A percentile compares a stretch with the other conserved stretches of the same genome.
These are phyloP conservation scores for Lasiurus borealis DNA, from an alignment of 2,113 vertebrate genomes.

Conservation along the genomic window DNA sequence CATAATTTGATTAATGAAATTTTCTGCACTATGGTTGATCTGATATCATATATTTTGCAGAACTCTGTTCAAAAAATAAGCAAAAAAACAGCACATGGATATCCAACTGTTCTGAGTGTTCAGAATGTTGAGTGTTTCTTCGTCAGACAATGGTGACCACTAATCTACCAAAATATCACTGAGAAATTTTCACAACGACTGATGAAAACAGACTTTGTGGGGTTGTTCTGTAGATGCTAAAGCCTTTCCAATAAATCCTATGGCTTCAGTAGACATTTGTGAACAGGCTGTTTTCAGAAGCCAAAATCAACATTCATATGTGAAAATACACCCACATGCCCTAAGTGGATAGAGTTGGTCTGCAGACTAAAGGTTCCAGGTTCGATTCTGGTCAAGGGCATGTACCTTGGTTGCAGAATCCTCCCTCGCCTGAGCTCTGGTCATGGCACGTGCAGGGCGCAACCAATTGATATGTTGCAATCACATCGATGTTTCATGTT, in stretches of 20 bases:
- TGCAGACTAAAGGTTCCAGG: too few species aligned
- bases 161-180: neutral
- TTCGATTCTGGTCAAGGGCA: too few species aligned
- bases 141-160: neutral
- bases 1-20: conserved; percentile 78
- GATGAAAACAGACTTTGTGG: neutral
- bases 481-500: too few species aligned
- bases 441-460: too few species aligned
- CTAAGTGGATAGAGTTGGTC: too few species aligned
- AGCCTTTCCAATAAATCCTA: neutral
- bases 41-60: conserved; percentile 46
- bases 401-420: too few species aligned
- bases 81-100: neutral
- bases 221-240: neutral
- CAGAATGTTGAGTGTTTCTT: neutral
- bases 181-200: neutral
- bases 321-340: neutral
- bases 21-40: conserved; percentile 55
- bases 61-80: neutral
- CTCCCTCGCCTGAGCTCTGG: too few species aligned
- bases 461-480: too few species aligned
- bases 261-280: neutral
- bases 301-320: conserved; percentile 4
- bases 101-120: neutral
- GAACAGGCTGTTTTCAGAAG: conserved; percentile 12